A percentile compares a stretch with the other conserved stretches of the same genome.
These are phyloP conservation scores for Prorops nasuta DNA, from an alignment of 1,140 invertebrate species.

Conservation along the genomic window DNA sequence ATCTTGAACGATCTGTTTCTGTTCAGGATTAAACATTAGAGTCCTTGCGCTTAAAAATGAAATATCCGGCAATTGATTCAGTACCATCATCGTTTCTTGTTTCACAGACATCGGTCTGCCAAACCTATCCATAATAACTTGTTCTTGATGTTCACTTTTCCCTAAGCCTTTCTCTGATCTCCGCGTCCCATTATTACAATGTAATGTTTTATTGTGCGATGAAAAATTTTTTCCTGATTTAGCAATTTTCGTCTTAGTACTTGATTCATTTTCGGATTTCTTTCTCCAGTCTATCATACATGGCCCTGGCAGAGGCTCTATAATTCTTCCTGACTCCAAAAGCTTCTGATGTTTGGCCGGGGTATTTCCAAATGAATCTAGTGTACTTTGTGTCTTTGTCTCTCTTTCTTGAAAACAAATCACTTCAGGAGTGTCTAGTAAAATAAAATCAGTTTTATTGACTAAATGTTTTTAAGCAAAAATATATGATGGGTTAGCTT, in stretches of 20 bases:
- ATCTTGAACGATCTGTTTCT: conserved; percentile 49
- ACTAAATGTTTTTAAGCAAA: background rate
- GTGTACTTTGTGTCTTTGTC: background rate
- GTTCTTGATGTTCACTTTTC: conserved; percentile 29
- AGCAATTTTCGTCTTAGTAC: conserved; percentile 7
- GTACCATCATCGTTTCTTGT: conserved; percentile 42
- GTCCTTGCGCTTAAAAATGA: conserved; percentile 52
- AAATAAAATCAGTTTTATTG: background rate
- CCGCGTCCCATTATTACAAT: conserved; percentile 22
- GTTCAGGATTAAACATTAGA: conserved; percentile 49
- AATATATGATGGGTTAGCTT: background rate
- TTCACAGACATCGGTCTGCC: conserved; percentile 44
- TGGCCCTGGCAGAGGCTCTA: conserved; percentile 49
- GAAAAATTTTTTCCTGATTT: conserved; percentile 11
- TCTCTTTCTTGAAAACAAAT: conserved; percentile 19
- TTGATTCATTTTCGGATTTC: conserved; percentile 17
- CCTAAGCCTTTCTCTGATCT: conserved; percentile 12
- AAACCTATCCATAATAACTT: conserved; percentile 47
- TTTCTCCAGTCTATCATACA: conserved; percentile 43
- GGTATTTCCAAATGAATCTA: conserved; percentile 9
- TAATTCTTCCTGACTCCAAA: conserved; percentile 37
- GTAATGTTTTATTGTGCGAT: conserved; percentile 19
- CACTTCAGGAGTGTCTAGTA: conserved; percentile 20
- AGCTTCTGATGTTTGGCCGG: conserved; percentile 23
- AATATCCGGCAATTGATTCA: conserved; percentile 51